Base-by-base conservation (phyloP, 2,113 vertebrate genomes). In the Rynchops niger region DNA sequence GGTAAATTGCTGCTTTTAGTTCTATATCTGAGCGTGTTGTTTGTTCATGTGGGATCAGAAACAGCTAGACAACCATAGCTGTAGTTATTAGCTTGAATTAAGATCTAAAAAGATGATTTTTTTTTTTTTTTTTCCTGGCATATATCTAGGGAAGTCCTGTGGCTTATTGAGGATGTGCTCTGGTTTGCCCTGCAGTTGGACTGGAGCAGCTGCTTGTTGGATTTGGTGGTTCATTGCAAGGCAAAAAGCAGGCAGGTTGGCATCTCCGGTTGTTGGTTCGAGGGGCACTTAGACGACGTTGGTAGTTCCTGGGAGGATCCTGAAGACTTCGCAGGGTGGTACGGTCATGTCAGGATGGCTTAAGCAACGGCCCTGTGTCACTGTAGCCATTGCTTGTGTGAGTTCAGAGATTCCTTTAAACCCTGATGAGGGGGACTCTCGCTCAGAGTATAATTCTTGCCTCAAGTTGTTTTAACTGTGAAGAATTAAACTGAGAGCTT, bases 401-500 rank as follows among this genome's bases (percentile, higher is more conserved):
- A 90, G 34, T 56, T 67, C 58, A 53, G 95, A 85, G 49, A 36
- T 86, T 79, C 62, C 59, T 86, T 91, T 88, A 82, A 95, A 78
- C 58, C 56, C 53, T 32, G 43, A 56, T 69, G 66, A 92, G 59
- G 71, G 10, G 9, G 30, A 53, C 55, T 94, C 55, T 80, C 1
- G 4, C 26, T 34, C 34, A n/a, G 53, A 73, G n/a, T 59, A 0
- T 69, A 93, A 95, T 94, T 97, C 53, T 96, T 94, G 95, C 94
- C 87, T 96, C 36, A 18, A 95, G 95, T 95, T 95, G 71, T 89
- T 95, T 79, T 73, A 90, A 93, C 73, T 0, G 1, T 87, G 86
- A 80, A 95, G 89, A 91, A 94, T 96, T 94, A 95, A 93, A 80
- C 62, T 19, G 87, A 36, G 95, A 89, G 84, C 87, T 93, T 94